Percentiles rank a stretch among this genome's conserved stretches.
Evolutionary conservation across 2,888 invertebrate species (phyloP).

Genomic region (Euspilapteryx auroguttella): DNA sequence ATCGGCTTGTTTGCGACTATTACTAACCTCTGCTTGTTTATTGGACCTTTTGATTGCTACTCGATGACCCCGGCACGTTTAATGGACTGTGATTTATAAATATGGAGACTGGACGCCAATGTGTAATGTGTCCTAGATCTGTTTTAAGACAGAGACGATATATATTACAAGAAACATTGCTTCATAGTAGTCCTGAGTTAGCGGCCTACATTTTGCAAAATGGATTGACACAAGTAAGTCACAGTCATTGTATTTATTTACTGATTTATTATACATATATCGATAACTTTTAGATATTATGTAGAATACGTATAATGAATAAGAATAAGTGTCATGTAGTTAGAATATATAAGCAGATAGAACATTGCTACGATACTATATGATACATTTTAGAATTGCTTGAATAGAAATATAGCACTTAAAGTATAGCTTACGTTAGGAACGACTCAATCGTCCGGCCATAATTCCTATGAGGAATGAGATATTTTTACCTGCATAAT

Average conservation of each 20-base stretch:
- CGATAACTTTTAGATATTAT: constrained; percentile 6
- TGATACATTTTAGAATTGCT: constrained; percentile 5
- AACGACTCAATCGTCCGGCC: constrained; percentile 6
- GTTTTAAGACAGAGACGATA: constrained; percentile 6
- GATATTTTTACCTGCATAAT: constrained; percentile 6
- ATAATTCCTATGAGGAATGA: constrained; percentile 6
- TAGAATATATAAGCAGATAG: constrained; percentile 4
- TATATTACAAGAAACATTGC: constrained; percentile 12
- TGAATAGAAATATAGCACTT: constrained; percentile 5
- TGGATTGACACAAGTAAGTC: constrained; percentile 4
- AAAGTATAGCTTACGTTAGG: constrained; percentile 6
- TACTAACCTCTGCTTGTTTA: constrained; percentile 6
- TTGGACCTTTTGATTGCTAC: constrained; percentile 4
- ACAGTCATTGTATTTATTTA: constrained; percentile 6
- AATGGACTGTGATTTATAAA: constrained; percentile 2
- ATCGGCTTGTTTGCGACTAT: constrained; percentile 6
- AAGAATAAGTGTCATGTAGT: constrained; percentile 5
- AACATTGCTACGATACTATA: constrained; percentile 5
- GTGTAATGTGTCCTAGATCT: constrained; percentile 5
- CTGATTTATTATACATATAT: too few species aligned
- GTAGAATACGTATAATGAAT: constrained; percentile 6
- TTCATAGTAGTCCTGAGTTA: constrained; percentile 3
- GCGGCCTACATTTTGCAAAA: constrained; percentile 4
- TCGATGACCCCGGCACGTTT: constrained; percentile 2
- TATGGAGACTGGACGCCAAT: constrained; percentile 3